Conservation (phyloP, 2,888 invertebrate genomes). For the Cataglyphis rosenhaueri region DNA sequence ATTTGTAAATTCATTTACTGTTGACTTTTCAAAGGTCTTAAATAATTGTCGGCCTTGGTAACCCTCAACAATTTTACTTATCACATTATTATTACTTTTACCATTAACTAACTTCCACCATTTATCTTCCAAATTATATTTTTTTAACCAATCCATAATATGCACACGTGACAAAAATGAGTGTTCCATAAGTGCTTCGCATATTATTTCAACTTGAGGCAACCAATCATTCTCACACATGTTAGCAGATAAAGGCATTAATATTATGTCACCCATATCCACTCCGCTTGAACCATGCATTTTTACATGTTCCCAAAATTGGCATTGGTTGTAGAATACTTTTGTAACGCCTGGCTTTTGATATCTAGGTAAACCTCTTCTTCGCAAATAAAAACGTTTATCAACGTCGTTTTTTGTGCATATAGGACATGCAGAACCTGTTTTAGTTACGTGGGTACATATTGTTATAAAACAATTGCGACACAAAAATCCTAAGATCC, state of each 20-base stretch:
- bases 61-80: slow-evolving; percentile 65
- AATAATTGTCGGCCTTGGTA: slow-evolving; percentile 67
- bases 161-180: slow-evolving; percentile 78
- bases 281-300: slow-evolving; percentile 73
- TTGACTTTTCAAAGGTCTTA: slow-evolving; percentile 36
- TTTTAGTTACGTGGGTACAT: slow-evolving; percentile 74
- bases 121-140: slow-evolving; percentile 66
- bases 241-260: slow-evolving; percentile 80
- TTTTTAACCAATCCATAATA: slow-evolving; percentile 80
- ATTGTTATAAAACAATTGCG: slow-evolving; percentile 74
- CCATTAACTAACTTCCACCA: slow-evolving; percentile 77
- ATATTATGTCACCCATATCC: slow-evolving; percentile 80
- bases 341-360: slow-evolving; percentile 75
- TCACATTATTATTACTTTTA: slow-evolving; percentile 48
- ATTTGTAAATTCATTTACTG: slow-evolving; percentile 17
- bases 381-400: slow-evolving; percentile 74
- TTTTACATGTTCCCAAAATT: slow-evolving; percentile 80
- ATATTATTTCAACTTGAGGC: slow-evolving; percentile 74
- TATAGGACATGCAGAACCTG: slow-evolving; percentile 61
- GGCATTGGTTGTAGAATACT: slow-evolving; percentile 83
- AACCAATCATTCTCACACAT: slow-evolving; percentile 69
- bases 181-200: slow-evolving; percentile 80
- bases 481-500: slow-evolving; percentile 83
- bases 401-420: slow-evolving; percentile 66
- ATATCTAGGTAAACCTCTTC: slow-evolving; percentile 74